Conservation (phyloP, 2,888 invertebrate species). For the Anorthoa munda region DNA sequence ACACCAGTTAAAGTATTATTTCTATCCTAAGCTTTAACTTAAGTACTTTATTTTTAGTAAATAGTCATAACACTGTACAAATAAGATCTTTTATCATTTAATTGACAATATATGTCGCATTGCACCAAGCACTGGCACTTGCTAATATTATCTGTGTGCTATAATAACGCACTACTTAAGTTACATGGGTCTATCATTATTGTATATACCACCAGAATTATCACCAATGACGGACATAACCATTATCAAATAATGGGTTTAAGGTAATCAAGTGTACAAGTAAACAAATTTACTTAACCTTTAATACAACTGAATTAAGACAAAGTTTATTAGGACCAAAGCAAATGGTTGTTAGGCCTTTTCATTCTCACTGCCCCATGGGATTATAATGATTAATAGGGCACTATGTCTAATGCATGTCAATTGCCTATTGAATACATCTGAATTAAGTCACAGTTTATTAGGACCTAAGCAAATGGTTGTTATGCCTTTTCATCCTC, state of each 20-base stretch:
- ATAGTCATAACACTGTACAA: neutral
- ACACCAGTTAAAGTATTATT: neutral
- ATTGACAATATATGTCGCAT: conserved; percentile 52
- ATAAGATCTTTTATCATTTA: conserved; percentile 61
- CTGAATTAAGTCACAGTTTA: too few species aligned
- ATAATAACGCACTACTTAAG: neutral
- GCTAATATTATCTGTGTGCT: conserved; percentile 40
- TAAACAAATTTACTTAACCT: too few species aligned
- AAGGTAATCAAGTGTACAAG: neutral
- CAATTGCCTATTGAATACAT: too few species aligned
- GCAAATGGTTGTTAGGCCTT: neutral
- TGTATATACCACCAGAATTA: conserved; percentile 18
- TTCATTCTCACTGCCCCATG: neutral
- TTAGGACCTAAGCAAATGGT: too few species aligned
- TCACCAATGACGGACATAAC: neutral
- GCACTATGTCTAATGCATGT: neutral
- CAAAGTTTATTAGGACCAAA: too few species aligned
- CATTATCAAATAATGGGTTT: neutral
- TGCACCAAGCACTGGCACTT: conserved; percentile 60
- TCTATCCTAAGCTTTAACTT: neutral
- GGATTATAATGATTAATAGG: neutral
- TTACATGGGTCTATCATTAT: conserved; percentile 25
- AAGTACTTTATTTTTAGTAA: neutral
- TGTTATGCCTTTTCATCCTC: neutral
- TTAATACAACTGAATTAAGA: too few species aligned